Base-by-base conservation (phyloP, 1,140 invertebrate genomes). In the Berghia stephanieae region DNA sequence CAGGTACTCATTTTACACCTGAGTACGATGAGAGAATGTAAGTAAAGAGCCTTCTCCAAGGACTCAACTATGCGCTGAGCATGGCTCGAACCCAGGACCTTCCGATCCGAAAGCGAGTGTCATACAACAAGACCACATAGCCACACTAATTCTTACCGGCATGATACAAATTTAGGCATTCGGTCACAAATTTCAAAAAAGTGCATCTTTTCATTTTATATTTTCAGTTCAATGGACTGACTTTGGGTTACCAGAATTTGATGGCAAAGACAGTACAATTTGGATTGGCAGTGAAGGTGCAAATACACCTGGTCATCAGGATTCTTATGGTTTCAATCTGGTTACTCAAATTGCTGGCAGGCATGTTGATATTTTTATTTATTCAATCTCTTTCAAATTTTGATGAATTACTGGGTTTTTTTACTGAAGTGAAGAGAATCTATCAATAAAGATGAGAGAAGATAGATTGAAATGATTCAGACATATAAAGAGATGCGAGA, bases 251-350 rank as follows among this genome's bases (percentile, higher is more conserved):
- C 84, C 90, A 46, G 92, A 93, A 49, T 91, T 92, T 78, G 91
- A 92, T 78, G 92, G 92, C 10, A 81, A 90, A 60, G 92, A 96
- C 71, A 95, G 93, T 66, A 96, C 95, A 44, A 90, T 98, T 18
- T 99, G 97, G 97, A 92, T 98, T 75, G 96, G 97, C 36, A 95
- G 93, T 79, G 90, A 91, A 85, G 95, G 95, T 18, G 93, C 96
- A 36, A 95, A 97, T 87, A 98, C 97, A 1, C 95, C 96, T 40
- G 96, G 96, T 80, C 97, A 99, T 90, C 93, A 94, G 87, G 97
- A 99, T 88, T 95, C 96, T 2, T 98, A 98, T 91, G 96, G 96
- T 0, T 95, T 93, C 82, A 99, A 98, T 91, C 92, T 98, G 84
- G 93, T 98, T 31, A 94, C 93, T 67, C 97, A 99, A 91, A 90